Base-by-base conservation (phyloP, 2,888 invertebrate genomes). In the Empis stercorea region DNA sequence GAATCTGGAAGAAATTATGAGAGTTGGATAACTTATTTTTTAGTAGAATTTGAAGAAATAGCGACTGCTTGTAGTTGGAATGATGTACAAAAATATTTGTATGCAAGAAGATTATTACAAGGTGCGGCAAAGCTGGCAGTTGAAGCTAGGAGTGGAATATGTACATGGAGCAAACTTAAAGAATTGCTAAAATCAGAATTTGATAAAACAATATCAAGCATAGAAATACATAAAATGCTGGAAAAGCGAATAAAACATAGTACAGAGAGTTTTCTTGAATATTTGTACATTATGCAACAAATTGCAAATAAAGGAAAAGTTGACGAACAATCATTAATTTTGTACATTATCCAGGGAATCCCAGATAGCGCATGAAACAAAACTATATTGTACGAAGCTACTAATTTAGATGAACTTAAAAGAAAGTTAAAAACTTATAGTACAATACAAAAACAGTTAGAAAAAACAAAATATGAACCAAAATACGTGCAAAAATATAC, bases 281-380 rank as follows among this genome's bases (percentile, higher is more conserved):
- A 51, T 17, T 32, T 47, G 37, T 52, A 48, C 23, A 11, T 40
- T 10, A 51, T 52, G 47, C 48, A 48, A 27, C 47, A 49, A 41
- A 51, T 48, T 2, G 46, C 45, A 10, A 48, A 44, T 47, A 50
- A 42, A 15, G 50, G 45, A 4, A 34, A 36, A n/a, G n/a, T n/a
- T n/a, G n/a, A n/a, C n/a, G n/a, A n/a, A n/a, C n/a, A n/a, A n/a
- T n/a, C n/a, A n/a, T n/a, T n/a, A n/a, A n/a, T n/a, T n/a, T n/a
- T n/a, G n/a, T n/a, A n/a, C n/a, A n/a, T n/a, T n/a, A n/a, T n/a
- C n/a, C n/a, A n/a, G n/a, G n/a, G n/a, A n/a, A n/a, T n/a, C n/a
- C n/a, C n/a, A n/a, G n/a, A n/a, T n/a, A n/a, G n/a, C n/a, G n/a
- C n/a, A n/a, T n/a, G n/a, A n/a, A n/a, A n/a, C n/a, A n/a, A n/a